Evolutionary conservation across 1,140 invertebrate species (phyloP).

Genomic region (Halictus rubicundus): DNA sequence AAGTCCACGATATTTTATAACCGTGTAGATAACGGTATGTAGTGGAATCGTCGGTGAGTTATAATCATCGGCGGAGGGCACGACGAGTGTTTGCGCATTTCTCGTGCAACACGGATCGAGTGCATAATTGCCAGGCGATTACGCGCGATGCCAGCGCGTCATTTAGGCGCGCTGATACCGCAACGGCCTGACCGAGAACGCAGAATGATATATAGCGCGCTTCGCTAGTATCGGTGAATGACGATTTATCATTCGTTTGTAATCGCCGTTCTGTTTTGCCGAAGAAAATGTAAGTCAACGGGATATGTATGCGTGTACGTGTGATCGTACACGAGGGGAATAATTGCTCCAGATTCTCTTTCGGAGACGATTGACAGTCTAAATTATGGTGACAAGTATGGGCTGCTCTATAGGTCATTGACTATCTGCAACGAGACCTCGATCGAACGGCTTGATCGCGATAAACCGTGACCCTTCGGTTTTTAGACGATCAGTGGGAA

Average conservation of each 20-base stretch:
- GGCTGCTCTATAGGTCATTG: slow-evolving; percentile 10
- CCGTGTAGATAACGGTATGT: slow-evolving; percentile 1
- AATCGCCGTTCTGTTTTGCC: too few relatives aligned
- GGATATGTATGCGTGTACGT: neutral
- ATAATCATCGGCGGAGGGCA: neutral
- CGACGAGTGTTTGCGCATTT: neutral
- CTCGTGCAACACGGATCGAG: neutral
- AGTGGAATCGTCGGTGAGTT: slow-evolving; percentile 1
- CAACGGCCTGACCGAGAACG: too few relatives aligned
- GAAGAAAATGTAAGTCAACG: neutral
- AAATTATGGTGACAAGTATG: neutral
- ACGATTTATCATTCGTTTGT: too few relatives aligned
- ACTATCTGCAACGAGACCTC: neutral
- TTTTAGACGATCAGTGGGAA: too few relatives aligned
- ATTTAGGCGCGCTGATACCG: neutral
- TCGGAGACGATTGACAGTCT: neutral
- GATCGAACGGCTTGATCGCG: too few relatives aligned
- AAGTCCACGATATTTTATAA: slow-evolving; percentile 38
- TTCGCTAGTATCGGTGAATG: too few relatives aligned
- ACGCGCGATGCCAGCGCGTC: neutral
- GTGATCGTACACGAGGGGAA: neutral
- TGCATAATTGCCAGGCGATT: neutral
- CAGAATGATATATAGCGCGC: too few relatives aligned
- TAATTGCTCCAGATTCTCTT: neutral
- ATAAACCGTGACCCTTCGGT: too few relatives aligned